These are phyloP conservation scores for Gobiocypris rarus DNA, from an alignment of 2,113 vertebrate genomes.

Conservation along the genomic window DNA sequence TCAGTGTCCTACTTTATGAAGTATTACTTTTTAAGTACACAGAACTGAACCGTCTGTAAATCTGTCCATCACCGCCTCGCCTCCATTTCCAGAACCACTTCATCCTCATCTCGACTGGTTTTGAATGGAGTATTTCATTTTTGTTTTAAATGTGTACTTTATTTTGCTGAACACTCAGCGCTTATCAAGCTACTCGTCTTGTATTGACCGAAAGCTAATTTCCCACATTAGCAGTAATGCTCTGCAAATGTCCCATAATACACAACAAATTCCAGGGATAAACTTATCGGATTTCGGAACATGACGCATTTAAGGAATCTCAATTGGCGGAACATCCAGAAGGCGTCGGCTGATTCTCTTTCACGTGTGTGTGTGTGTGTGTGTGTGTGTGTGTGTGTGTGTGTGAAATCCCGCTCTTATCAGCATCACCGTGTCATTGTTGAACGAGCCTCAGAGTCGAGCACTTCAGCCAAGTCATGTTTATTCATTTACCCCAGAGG, in stretches of 20 bases:
- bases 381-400: not conserved
- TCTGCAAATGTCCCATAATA: not conserved
- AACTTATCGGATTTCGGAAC: conserved; percentile 20
- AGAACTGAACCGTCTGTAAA: too few species aligned
- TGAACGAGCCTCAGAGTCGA: conserved; percentile 63
- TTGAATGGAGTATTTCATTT: too few species aligned
- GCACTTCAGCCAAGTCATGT: conserved; percentile 53
- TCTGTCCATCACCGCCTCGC: too few species aligned
- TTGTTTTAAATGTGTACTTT: not conserved
- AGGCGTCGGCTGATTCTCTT: not conserved
- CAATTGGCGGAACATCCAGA: conserved; percentile 21
- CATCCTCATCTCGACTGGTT: too few species aligned
- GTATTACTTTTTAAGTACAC: too few species aligned
- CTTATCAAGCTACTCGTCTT: not conserved
- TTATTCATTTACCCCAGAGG: conserved; percentile 68
- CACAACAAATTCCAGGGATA: not conserved
- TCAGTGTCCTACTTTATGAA: too few species aligned
- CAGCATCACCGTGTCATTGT: conserved; percentile 4
- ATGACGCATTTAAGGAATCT: not conserved
- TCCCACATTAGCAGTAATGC: not conserved
- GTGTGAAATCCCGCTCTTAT: not conserved
- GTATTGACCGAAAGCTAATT: conserved; percentile 1
- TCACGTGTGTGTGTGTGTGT: not conserved
- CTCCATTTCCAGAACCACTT: too few species aligned
- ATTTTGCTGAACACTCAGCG: not conserved